Percentiles rank a stretch among this genome's conserved stretches.
phyloP scores from a whole-genome alignment of 2,797 vertebrate species.

The Acanthornis magna region DNA sequence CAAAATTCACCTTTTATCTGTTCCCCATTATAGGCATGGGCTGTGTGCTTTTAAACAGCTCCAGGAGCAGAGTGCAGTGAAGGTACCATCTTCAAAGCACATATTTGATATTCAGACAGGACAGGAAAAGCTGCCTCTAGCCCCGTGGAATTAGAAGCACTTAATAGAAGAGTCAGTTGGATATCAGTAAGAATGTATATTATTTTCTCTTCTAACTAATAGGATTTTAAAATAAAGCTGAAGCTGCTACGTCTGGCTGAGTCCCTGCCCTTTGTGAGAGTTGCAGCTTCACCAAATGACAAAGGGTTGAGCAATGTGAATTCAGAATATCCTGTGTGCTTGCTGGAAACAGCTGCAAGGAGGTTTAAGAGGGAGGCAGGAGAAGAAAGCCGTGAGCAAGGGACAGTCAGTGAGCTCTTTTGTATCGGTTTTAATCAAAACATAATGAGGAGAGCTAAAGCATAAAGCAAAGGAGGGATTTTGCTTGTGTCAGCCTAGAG shows the following conservation, averaged over 20 bases:
- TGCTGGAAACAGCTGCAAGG: not conserved
- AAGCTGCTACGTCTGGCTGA: not conserved
- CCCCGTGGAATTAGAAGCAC: not conserved
- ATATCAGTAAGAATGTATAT: slow-evolving; percentile 9
- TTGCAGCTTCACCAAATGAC: not conserved
- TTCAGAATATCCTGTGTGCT: not conserved
- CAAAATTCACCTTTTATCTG: slow-evolving; percentile 46
- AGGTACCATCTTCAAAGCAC: slow-evolving; percentile 12
- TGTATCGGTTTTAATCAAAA: slow-evolving; percentile 41
- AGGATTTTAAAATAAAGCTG: slow-evolving; percentile 30
- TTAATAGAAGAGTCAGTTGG: slow-evolving; percentile 5
- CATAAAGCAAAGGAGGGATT: slow-evolving; percentile 11
- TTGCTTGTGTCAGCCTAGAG: slow-evolving; percentile 50
- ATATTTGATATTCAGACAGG: not conserved
- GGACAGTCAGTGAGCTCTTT: slow-evolving; percentile 1
- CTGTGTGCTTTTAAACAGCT: slow-evolving; percentile 2
- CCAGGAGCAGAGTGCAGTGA: not conserved
- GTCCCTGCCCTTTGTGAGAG: slow-evolving; percentile 3
- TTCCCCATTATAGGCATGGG: not conserved
- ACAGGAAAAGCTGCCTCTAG: slow-evolving; percentile 19
- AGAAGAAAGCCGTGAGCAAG: not conserved
- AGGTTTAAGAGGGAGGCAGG: not conserved
- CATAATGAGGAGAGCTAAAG: slow-evolving; percentile 10
- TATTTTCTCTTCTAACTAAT: slow-evolving; percentile 39
- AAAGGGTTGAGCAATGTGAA: not conserved